Percentiles rank a stretch among this genome's conserved stretches.
Evolutionary conservation across 2,888 invertebrate genomes (phyloP).

Genomic region (Drosophila lacicola): DNA sequence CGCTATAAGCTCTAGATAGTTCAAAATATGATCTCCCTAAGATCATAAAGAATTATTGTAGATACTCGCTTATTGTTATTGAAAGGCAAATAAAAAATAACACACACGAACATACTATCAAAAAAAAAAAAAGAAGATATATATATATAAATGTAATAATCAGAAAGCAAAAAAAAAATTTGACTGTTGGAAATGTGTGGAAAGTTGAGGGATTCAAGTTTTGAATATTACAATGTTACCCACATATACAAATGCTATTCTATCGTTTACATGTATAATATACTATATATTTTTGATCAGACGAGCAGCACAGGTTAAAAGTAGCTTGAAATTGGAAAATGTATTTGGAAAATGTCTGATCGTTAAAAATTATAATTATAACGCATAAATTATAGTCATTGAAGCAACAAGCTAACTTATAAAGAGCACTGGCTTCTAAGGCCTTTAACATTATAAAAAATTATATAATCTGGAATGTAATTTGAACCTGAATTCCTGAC

Average conservation of each 20-base stretch:
- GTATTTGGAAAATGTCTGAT: not conserved
- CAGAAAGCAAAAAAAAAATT: not conserved
- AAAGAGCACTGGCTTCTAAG: not conserved
- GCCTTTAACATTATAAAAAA: not conserved
- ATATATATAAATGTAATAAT: not conserved
- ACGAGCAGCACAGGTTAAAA: not conserved
- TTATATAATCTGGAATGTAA: too few relatives aligned
- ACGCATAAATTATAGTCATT: not conserved
- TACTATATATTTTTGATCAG: too few relatives aligned
- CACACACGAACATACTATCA: slow-evolving; percentile 17
- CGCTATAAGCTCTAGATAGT: slow-evolving; percentile 52
- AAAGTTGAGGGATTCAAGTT: not conserved
- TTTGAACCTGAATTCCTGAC: too few relatives aligned
- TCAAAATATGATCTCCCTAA: slow-evolving; percentile 33
- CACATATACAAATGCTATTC: not conserved
- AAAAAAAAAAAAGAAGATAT: not conserved
- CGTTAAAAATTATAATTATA: not conserved
- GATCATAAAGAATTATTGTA: slow-evolving; percentile 30
- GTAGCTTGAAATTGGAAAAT: not conserved
- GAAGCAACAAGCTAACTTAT: not conserved
- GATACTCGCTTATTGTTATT: slow-evolving; percentile 45
- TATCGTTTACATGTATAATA: too few relatives aligned
- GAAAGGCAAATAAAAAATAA: slow-evolving; percentile 4
- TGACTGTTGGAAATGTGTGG: not conserved
- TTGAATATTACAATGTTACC: not conserved